phyloP scores from a whole-genome alignment of 1,140 invertebrate genomes.

The Oppia nitens region DNA sequence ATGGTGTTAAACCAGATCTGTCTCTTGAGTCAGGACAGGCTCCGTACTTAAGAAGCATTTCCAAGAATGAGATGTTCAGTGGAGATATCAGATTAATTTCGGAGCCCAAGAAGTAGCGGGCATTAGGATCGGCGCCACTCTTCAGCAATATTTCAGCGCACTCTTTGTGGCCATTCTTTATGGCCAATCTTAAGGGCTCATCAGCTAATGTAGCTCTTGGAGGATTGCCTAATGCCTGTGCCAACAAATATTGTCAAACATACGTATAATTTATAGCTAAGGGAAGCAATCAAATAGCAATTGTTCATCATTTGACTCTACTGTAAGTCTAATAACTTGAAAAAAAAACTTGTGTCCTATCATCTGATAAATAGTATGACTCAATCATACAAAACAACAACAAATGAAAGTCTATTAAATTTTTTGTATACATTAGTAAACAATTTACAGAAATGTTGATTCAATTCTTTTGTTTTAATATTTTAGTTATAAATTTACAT shows the following conservation, averaged over 20 bases:
- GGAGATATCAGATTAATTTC: conserved; percentile 69
- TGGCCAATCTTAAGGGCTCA: conserved; percentile 59
- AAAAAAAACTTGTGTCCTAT: no score
- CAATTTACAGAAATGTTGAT: no score
- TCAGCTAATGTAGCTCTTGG: conserved; percentile 33
- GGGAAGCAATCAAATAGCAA: no score
- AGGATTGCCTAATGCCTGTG: conserved; percentile 20
- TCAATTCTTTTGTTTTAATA: no score
- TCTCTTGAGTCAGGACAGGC: conserved; percentile 69
- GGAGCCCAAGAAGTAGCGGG: conserved; percentile 65
- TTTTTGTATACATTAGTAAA: no score
- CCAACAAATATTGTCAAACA: background rate
- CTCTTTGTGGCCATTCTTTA: conserved; percentile 65
- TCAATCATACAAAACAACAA: no score
- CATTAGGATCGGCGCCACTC: conserved; percentile 45
- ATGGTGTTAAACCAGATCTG: conserved; percentile 58
- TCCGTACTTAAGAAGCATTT: conserved; percentile 60
- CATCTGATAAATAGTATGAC: no score
- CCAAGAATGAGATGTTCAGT: conserved; percentile 55
- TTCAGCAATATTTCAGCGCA: conserved; percentile 44
- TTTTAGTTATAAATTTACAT: no score
- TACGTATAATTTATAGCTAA: no score
- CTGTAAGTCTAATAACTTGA: no score
- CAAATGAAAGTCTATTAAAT: no score
- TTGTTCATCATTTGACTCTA: no score